Conservation (phyloP, 2,113 vertebrate genomes). For the Phylloscopus trochiloides region DNA sequence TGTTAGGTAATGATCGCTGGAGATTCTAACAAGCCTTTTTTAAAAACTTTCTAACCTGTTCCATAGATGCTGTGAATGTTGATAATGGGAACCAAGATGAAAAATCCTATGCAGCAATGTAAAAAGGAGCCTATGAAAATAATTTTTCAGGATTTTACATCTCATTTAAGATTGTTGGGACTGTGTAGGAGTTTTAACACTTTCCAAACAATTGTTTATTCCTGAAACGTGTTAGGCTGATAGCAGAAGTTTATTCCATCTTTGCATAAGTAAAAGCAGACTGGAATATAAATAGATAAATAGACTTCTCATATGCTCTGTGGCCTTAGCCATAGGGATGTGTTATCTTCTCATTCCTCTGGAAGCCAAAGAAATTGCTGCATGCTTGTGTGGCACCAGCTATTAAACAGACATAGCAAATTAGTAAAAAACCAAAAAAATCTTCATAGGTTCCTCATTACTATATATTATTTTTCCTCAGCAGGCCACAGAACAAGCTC, state of each 20-base stretch:
- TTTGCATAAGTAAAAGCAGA: neutral
- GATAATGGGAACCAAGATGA: neutral
- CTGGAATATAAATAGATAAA: neutral
- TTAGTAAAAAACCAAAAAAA: neutral
- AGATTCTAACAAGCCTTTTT: neutral
- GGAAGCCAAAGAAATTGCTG: neutral
- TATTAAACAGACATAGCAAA: neutral
- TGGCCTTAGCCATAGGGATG: neutral
- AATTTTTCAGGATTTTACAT: neutral
- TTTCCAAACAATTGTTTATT: neutral
- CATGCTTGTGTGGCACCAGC: neutral
- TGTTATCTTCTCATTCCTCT: neutral
- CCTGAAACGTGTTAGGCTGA: neutral
- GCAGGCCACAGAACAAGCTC: neutral
- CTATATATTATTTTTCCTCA: neutral
- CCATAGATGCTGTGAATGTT: neutral
- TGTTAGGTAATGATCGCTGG: neutral
- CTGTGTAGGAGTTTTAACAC: neutral
- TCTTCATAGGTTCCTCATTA: neutral
- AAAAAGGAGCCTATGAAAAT: fast-evolving
- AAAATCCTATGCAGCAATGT: neutral
- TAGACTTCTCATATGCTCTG: neutral
- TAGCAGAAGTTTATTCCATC: neutral
- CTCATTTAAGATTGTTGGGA: neutral
- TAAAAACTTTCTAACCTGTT: neutral